phyloP scores from a whole-genome alignment of 2,888 invertebrate genomes.

The Harpalus rufipes region DNA sequence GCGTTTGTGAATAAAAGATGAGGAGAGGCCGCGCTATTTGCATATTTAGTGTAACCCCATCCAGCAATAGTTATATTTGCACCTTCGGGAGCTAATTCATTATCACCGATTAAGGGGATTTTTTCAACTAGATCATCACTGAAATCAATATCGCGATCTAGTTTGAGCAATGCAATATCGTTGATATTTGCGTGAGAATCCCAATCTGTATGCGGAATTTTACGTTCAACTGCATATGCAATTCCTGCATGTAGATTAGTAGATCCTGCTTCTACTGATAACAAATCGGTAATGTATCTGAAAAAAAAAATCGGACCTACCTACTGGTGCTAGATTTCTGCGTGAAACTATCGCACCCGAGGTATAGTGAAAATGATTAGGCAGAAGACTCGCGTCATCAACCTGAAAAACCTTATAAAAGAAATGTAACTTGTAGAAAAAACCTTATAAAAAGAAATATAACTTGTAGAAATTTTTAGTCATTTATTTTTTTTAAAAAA shows the following conservation, averaged over 20 bases:
- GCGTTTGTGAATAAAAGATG: not conserved
- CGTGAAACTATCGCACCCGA: no score
- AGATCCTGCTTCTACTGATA: slow-evolving; percentile 36
- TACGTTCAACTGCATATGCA: slow-evolving; percentile 71
- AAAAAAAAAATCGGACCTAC: no score
- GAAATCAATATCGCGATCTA: slow-evolving; percentile 26
- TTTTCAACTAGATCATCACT: not conserved
- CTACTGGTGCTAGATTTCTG: no score
- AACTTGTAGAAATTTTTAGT: no score
- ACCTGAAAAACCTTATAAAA: no score
- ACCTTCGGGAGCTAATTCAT: not conserved
- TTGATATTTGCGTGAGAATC: slow-evolving; percentile 76
- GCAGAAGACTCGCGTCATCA: no score
- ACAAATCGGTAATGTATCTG: not conserved
- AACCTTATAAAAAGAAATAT: no score
- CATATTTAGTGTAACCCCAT: slow-evolving; percentile 43
- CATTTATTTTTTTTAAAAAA: no score
- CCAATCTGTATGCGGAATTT: slow-evolving; percentile 77
- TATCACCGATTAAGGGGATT: not conserved
- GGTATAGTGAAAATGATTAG: no score
- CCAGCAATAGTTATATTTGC: slow-evolving; percentile 5
- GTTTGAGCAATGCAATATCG: slow-evolving; percentile 40
- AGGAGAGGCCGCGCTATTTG: slow-evolving; percentile 5
- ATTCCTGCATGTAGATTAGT: not conserved
- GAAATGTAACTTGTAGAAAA: no score